A percentile compares a stretch with the other conserved stretches of the same genome.
phyloP scores from a whole-genome alignment of 2,888 invertebrate genomes.

The Halocaridina rubra region DNA sequence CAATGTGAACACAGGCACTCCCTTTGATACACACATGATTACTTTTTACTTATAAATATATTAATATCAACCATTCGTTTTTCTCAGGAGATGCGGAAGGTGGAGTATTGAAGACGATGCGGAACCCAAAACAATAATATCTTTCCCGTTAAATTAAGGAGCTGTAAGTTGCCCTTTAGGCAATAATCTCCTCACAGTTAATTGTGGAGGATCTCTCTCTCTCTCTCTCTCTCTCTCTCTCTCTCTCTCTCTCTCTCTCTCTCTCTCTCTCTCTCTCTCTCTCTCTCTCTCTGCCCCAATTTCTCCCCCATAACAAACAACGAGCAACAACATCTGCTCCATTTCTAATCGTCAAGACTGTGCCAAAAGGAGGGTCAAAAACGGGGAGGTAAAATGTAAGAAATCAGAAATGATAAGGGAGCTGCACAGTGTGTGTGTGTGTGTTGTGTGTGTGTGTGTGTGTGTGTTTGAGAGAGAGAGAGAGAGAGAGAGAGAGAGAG shows the following conservation, averaged over 20 bases:
- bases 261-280: too few relatives aligned
- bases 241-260: background rate
- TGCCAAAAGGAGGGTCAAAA: background rate
- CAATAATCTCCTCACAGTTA: background rate
- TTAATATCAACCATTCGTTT: too few relatives aligned
- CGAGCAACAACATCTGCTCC: background rate
- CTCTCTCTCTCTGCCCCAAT: background rate
- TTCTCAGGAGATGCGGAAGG: too few relatives aligned
- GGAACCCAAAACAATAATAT: background rate
- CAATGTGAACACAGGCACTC: too few relatives aligned
- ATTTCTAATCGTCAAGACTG: background rate
- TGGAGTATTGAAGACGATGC: too few relatives aligned
- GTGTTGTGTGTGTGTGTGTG: too few relatives aligned
- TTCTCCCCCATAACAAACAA: background rate
- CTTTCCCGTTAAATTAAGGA: background rate
- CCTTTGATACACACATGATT: too few relatives aligned
- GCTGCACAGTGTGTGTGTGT: too few relatives aligned
- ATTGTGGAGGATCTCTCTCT: background rate
- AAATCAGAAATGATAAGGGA: too few relatives aligned
- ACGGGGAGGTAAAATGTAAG: background rate
- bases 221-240: background rate
- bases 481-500: background rate
- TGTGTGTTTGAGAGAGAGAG: too few relatives aligned
- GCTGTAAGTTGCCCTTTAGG: background rate
- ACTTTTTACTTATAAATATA: too few relatives aligned